A percentile compares a stretch with the other conserved stretches of the same genome.
Evolutionary conservation across 2,113 vertebrate genomes (phyloP).

Genomic region (Corythornis cristatus): DNA sequence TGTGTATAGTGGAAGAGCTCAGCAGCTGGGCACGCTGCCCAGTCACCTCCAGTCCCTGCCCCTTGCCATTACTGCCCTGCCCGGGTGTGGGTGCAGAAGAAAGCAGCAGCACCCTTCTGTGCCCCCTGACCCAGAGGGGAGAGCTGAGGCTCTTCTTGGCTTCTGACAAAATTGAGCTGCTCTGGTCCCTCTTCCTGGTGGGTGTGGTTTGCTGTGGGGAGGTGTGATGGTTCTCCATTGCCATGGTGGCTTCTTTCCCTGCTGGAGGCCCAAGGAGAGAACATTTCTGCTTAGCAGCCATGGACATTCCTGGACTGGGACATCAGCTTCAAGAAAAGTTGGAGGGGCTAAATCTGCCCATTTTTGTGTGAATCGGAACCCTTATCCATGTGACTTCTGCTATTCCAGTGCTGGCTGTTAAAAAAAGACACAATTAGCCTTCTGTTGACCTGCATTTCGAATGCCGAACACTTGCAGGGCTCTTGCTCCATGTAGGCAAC

Average conservation of each 20-base stretch:
- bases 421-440: constrained; percentile 44
- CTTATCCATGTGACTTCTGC: constrained; percentile 51
- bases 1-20: neutral
- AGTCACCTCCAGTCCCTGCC: neutral
- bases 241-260: neutral
- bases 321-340: constrained; percentile 17
- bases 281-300: neutral
- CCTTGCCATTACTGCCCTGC: fast-evolving
- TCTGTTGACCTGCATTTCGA: constrained; percentile 50
- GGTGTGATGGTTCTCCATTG: neutral
- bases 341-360: constrained; percentile 33
- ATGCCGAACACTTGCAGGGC: constrained; percentile 53
- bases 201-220: neutral
- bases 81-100: neutral
- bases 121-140: neutral
- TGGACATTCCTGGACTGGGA: neutral
- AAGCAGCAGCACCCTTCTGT: fast-evolving
- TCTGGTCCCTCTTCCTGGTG: neutral
- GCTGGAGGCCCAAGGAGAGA: neutral
- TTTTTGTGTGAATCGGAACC: constrained; percentile 41
- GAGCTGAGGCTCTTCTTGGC: neutral
- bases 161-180: fast-evolving
- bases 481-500: constrained; percentile 35
- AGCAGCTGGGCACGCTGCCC: neutral
- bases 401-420: constrained; percentile 46